phyloP scores from a whole-genome alignment of 2,888 invertebrate genomes.

The Athalia circularis region DNA sequence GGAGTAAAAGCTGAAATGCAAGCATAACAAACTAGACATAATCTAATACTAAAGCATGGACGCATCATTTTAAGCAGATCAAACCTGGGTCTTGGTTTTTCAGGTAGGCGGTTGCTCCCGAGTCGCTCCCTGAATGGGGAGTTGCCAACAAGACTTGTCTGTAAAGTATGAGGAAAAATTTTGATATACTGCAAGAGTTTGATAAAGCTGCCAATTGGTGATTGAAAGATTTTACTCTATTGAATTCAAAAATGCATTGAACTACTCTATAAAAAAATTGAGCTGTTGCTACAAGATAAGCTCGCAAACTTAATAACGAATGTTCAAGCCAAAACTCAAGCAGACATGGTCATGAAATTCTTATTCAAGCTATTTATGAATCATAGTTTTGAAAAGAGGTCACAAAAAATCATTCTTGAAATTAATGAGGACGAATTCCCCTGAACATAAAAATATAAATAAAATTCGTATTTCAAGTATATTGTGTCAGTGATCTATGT shows the following conservation, averaged over 20 bases:
- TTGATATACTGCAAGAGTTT: conserved; percentile 35
- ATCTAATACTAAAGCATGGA: conserved; percentile 1
- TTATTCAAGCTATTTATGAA: conserved; percentile 9
- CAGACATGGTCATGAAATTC: conserved; percentile 53
- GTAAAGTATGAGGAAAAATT: conserved; percentile 69
- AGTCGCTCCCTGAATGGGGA: conserved; percentile 93
- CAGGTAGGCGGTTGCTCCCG: conserved; percentile 91
- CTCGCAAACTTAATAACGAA: conserved; percentile 57
- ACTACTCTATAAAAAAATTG: conserved; percentile 47
- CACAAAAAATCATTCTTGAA: conserved; percentile 46
- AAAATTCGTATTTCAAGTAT: conserved; percentile 39
- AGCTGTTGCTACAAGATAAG: conserved; percentile 53
- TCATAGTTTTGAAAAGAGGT: conserved; percentile 44
- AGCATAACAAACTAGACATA: conserved; percentile 11
- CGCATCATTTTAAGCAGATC: conserved; percentile 77
- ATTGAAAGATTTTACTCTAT: conserved; percentile 38
- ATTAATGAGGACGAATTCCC: not conserved
- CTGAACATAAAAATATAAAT: conserved; percentile 39
- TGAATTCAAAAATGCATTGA: conserved; percentile 25
- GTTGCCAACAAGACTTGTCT: conserved; percentile 79
- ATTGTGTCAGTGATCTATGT: conserved; percentile 43
- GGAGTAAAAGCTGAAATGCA: conserved; percentile 74
- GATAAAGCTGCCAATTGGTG: conserved; percentile 50
- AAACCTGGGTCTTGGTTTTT: conserved; percentile 89
- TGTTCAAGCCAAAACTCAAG: conserved; percentile 62